Evolutionary conservation across 2,797 vertebrate species (phyloP).

Genomic region (Hipposideros larvatus): DNA sequence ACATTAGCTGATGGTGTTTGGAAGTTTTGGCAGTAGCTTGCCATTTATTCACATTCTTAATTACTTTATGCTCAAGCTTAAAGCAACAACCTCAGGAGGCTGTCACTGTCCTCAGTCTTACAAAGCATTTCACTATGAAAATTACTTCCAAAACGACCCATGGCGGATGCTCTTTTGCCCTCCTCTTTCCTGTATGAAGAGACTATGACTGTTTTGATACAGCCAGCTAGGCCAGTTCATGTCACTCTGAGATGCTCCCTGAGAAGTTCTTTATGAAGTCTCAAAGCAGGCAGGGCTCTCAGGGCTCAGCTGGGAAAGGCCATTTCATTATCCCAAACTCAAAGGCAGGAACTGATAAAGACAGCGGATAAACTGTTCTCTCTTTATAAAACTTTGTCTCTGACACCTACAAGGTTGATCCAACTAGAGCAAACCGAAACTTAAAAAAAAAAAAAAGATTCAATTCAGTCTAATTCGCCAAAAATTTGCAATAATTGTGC

Average conservation of each 20-base stretch:
- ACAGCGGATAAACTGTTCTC: not conserved
- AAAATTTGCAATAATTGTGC: not conserved
- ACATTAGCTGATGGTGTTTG: not conserved
- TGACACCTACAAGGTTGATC: not conserved
- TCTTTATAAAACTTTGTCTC: not conserved
- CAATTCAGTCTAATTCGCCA: not conserved
- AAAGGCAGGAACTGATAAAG: not conserved
- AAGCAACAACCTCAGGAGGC: not conserved
- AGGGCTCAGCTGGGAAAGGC: not conserved
- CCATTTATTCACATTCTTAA: not conserved
- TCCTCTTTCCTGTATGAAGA: not conserved
- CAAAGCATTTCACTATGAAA: not conserved
- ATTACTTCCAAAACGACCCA: not conserved
- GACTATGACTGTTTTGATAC: not conserved
- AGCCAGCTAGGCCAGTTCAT: not conserved
- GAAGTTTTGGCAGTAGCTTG: not conserved
- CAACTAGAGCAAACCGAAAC: not conserved
- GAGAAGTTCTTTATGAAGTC: not conserved
- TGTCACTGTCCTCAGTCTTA: not conserved
- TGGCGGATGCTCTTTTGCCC: not conserved
- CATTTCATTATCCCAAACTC: not conserved
- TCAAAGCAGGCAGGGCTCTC: not conserved
- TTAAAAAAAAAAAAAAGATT: not conserved
- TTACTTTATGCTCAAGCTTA: not conserved
- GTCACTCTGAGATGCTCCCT: not conserved